A percentile compares a stretch with the other conserved stretches of the same genome.
Conservation (phyloP, 2,888 invertebrate species). For the Cephonodes hylas region DNA sequence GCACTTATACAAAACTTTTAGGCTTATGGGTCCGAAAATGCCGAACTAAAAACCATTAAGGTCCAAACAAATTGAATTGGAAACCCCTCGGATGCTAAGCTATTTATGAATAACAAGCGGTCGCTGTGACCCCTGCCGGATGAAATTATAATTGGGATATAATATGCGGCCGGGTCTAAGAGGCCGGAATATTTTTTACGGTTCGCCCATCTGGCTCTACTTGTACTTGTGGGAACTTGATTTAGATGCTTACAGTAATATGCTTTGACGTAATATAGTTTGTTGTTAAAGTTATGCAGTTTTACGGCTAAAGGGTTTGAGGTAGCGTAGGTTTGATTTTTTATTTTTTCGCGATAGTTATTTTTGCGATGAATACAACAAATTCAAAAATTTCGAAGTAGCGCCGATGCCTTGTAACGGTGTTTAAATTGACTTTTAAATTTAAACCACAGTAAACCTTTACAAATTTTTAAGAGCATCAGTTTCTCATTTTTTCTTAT, state of each 20-base stretch:
- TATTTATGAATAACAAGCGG: constrained; percentile 70
- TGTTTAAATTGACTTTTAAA: no score
- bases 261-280: not conserved
- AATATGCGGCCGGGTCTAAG: constrained; percentile 10
- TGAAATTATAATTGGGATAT: constrained; percentile 68
- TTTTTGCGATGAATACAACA: no score
- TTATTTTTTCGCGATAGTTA: no score
- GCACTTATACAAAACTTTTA: constrained; percentile 51
- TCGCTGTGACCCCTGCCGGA: constrained; percentile 49
- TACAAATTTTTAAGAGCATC: no score
- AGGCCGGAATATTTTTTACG: not conserved
- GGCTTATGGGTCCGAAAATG: constrained; percentile 50
- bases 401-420: no score
- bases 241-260: not conserved
- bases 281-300: no score
- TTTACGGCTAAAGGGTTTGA: no score
- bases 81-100: constrained; percentile 67
- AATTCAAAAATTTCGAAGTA: no score
- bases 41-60: constrained; percentile 66
- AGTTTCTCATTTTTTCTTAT: no score
- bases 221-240: not conserved
- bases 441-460: no score
- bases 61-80: constrained; percentile 67
- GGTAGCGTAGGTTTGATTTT: no score
- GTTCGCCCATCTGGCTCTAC: not conserved